Evolutionary conservation across 2,113 vertebrate genomes (phyloP), one percentile per base, ranked within the genome.

Genomic region (Lepus europaeus): DNA sequence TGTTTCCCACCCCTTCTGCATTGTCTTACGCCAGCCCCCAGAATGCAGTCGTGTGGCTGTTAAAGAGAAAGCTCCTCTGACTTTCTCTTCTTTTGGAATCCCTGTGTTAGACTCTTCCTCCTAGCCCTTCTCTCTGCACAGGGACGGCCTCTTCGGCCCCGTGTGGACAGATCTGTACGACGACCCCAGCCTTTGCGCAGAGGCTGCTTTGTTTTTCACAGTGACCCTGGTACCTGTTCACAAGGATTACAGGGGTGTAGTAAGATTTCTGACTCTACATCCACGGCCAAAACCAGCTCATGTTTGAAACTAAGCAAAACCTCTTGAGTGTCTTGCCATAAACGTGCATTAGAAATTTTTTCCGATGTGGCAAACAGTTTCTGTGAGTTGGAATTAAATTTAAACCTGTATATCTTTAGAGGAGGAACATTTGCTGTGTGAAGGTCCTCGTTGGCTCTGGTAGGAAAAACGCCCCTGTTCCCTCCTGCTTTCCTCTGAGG

Each of bases 381-480:
- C 95, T 98, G 85, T 96, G 97, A 90, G 89, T 97, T 96, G 94
- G 94, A 97, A 98, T 96, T 97, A 98, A 97, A 96, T 98, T 95
- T 98, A 98, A 98, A 97, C 96, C 93, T 95, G 94, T 97, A 53
- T 97, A 97, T 95, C 96, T 96, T 96, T 96, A 91, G 93, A 94
- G 0, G 0, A 27, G 86, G 85, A 89, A 90, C 93, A n/a, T 95
- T 87, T 96, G 77, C 87, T 78, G 19, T 76, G 5, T 31, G 5
- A 69, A 82, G 84, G 72, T 92, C 93, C 51, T 81, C 72, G 29
- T 29, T 81, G 80, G 33, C 92, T 94, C 49, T 81, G 45, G 70
- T 86, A 80, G 84, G 70, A 89, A 87, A 95, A 16, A 39, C 63
- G 27, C 3, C 59, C 74, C 5, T 39, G 27, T 29, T 91, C 59